Evolutionary conservation across 2,888 invertebrate species (phyloP), one percentile per base, ranked within the genome.

Genomic region (Trichacis sp.): DNA sequence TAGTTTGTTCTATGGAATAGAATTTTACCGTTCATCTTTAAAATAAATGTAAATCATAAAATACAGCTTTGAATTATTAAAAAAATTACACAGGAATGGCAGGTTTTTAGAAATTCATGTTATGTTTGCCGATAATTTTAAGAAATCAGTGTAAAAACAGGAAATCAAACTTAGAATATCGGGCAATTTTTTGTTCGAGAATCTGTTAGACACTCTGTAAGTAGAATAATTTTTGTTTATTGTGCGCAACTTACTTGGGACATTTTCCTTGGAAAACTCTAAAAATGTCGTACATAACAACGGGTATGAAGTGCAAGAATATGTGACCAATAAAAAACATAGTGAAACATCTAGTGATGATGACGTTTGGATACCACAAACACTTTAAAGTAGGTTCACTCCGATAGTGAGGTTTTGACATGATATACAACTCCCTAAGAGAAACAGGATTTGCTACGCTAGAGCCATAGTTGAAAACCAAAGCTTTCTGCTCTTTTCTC

Each of bases 401-500:
- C 6, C 50, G 19, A 1, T 2, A 3, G 3, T 30, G 56, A 17
- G 65, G 52, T 18, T 52, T 30, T 1, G 68, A 4, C 2, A n/a
- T 30, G 0, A 60, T 14, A 15, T 62, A 63, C 12, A 73, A 55
- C 12, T 52, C 33, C 8, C 38, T 38, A 4, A 68, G 15, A 1
- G 49, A 65, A 1, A 74, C 55, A 18, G 71, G 70, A 79, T 95
- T 95, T 68, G 92, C 88, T 1, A 87, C 86, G 0, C 94, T 93
- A 0, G 94, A 92, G 1, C 94, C 93, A 82, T 91, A 94, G 85
- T 96, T 96, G 85, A 92, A 96, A 43, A 96, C 89, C 0, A 89
- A 87, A 65, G 85, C 74, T 76, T 82, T 77, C 73, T 69, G 64
- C 1, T 64, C 60, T 2, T 63, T 33, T 64, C 69, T 71, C 64